phyloP scores from a whole-genome alignment of 2,797 vertebrate genomes.

The Epinephelus malabaricus region DNA sequence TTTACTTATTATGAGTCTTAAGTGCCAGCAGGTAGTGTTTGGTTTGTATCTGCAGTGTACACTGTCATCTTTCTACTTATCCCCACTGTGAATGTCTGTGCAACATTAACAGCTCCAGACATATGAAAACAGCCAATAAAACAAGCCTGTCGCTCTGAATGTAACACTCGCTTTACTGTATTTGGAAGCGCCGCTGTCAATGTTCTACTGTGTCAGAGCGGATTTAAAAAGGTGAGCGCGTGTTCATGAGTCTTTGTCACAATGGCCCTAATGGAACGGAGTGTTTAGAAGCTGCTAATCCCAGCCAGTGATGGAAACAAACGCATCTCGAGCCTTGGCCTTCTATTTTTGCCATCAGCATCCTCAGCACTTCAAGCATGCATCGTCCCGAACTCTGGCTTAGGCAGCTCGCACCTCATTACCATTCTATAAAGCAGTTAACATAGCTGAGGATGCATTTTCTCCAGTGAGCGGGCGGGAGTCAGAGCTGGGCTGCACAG shows the following conservation, averaged over 20 bases:
- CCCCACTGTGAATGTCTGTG: constrained; percentile 18
- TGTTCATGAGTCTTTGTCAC: constrained; percentile 46
- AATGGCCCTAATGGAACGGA: constrained; percentile 49
- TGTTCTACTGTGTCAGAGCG: constrained; percentile 6
- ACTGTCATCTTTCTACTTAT: constrained; percentile 23
- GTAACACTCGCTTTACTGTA: constrained; percentile 18
- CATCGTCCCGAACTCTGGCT: constrained; percentile 39
- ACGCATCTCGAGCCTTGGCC: constrained; percentile 49
- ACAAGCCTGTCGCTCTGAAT: constrained; percentile 5
- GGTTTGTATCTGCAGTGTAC: not conserved
- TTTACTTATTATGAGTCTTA: not conserved
- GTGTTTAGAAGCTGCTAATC: constrained; percentile 74
- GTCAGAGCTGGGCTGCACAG: constrained; percentile 27
- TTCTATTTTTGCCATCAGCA: constrained; percentile 77
- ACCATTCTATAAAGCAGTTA: constrained; percentile 76
- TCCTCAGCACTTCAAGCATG: constrained; percentile 72
- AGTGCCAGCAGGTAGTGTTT: constrained; percentile 7
- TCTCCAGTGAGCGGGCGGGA: constrained; percentile 16
- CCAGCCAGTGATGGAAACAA: constrained; percentile 62
- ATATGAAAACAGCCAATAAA: constrained; percentile 44
- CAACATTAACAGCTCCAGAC: constrained; percentile 35
- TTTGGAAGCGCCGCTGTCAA: constrained; percentile 30
- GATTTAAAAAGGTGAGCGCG: constrained; percentile 24
- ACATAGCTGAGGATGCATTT: constrained; percentile 61
- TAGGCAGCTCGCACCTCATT: constrained; percentile 76